Conservation (phyloP, 2,888 invertebrate species). For the Tenthredo scrophulariae region DNA sequence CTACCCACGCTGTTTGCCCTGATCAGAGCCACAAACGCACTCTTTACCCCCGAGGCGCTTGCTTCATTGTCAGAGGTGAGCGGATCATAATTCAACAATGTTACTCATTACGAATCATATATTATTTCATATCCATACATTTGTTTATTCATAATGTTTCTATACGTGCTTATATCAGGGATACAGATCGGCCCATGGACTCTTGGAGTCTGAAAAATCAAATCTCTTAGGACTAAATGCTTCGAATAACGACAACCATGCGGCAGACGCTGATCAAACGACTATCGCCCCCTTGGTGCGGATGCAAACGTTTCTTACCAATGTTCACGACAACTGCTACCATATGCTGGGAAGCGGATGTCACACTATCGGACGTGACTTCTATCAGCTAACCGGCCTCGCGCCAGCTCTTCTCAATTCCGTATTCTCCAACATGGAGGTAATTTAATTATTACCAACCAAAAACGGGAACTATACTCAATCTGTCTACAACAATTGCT, state of each 20-base stretch:
- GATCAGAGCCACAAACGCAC: conserved; percentile 88
- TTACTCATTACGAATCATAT: neutral
- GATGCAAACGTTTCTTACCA: conserved; percentile 91
- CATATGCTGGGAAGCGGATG: conserved; percentile 85
- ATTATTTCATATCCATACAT: neutral
- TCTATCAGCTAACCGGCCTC: conserved; percentile 89
- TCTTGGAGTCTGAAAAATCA: conserved; percentile 88
- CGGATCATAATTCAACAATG: conserved; percentile 6
- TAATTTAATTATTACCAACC: conserved; percentile 66
- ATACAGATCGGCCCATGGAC: conserved; percentile 85
- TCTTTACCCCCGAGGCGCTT: conserved; percentile 87
- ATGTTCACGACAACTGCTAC: conserved; percentile 90
- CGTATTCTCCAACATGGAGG: conserved; percentile 85
- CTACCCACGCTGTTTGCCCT: conserved; percentile 89
- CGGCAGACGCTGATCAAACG: conserved; percentile 77
- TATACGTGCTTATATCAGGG: conserved; percentile 75
- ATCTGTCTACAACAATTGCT: neutral
- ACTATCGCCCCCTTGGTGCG: conserved; percentile 84
- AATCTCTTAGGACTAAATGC: conserved; percentile 84
- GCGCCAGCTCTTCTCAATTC: conserved; percentile 87
- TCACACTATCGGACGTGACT: conserved; percentile 88
- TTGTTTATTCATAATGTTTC: neutral
- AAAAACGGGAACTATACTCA: neutral
- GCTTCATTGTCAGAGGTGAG: conserved; percentile 81
- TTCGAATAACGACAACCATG: conserved; percentile 70